phyloP scores from a whole-genome alignment of 2,113 vertebrate genomes.

The Eptesicus fuscus region DNA sequence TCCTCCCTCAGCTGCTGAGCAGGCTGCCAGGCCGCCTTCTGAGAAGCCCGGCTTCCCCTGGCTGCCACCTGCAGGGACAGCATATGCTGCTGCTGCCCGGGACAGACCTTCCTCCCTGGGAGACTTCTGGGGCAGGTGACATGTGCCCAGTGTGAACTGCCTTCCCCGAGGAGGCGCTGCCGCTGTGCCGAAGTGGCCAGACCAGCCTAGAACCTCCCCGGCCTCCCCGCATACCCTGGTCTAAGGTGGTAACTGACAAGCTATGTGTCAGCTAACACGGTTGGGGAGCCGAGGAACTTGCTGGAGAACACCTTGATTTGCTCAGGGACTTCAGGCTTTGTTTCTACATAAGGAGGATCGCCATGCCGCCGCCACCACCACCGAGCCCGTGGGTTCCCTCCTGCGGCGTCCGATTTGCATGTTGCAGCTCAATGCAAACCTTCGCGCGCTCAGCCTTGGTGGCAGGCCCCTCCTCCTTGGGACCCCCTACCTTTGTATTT shows the following conservation, averaged over 20 bases:
- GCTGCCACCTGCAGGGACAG: neutral
- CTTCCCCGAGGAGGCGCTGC: neutral
- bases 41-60: neutral
- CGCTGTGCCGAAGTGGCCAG: too few species aligned
- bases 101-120: neutral
- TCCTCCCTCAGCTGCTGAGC: neutral
- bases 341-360: neutral
- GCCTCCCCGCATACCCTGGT: neutral
- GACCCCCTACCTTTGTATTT: conserved; percentile 85
- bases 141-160: neutral
- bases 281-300: neutral
- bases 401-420: neutral
- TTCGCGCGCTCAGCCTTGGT: neutral
- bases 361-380: too few species aligned
- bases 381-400: neutral
- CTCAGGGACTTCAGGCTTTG: neutral
- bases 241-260: neutral
- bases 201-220: neutral
- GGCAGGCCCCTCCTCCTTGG: neutral
- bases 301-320: neutral
- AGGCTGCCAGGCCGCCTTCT: neutral
- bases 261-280: too few species aligned
- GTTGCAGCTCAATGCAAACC: neutral
- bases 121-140: neutral
- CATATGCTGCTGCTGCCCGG: neutral